These are phyloP conservation scores for Drosophila neonasuta DNA, from an alignment of 2,888 invertebrate genomes.

Conservation along the genomic window DNA sequence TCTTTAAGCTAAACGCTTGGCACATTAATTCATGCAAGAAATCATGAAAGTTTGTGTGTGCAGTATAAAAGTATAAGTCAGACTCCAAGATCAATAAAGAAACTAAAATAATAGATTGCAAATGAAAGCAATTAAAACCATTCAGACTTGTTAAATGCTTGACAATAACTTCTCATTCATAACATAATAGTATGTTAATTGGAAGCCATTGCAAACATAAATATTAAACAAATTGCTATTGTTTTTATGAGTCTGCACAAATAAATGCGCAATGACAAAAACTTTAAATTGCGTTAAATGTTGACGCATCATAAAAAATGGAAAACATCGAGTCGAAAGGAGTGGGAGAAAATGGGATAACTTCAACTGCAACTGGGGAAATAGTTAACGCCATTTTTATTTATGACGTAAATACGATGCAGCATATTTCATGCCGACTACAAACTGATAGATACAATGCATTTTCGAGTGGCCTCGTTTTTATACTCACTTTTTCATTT, in stretches of 20 bases:
- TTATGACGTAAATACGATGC: conserved; percentile 71
- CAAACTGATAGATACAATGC: conserved; percentile 74
- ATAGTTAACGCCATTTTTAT: conserved; percentile 76
- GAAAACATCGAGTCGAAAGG: background rate
- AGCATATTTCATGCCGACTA: conserved; percentile 70
- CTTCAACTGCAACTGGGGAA: conserved; percentile 54
- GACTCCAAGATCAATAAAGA: too few species aligned
- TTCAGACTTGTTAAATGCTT: background rate
- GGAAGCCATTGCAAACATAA: conserved; percentile 12
- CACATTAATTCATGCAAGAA: too few species aligned
- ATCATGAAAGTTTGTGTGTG: too few species aligned
- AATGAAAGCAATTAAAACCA: background rate
- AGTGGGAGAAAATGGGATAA: conserved; percentile 4
- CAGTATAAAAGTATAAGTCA: too few species aligned
- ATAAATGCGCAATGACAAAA: conserved; percentile 20
- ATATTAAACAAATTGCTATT: conserved; percentile 31
- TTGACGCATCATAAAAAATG: conserved; percentile 49
- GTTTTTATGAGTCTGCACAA: conserved; percentile 13
- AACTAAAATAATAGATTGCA: too few species aligned
- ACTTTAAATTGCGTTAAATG: conserved; percentile 73
- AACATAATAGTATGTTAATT: conserved; percentile 11
- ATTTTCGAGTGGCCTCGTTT: conserved; percentile 65
- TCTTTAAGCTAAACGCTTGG: too few species aligned
- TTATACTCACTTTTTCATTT: conserved; percentile 13
- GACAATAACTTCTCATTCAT: background rate